These are phyloP conservation scores for Danaus melanippus DNA, from an alignment of 1,140 invertebrate species.

Conservation along the genomic window DNA sequence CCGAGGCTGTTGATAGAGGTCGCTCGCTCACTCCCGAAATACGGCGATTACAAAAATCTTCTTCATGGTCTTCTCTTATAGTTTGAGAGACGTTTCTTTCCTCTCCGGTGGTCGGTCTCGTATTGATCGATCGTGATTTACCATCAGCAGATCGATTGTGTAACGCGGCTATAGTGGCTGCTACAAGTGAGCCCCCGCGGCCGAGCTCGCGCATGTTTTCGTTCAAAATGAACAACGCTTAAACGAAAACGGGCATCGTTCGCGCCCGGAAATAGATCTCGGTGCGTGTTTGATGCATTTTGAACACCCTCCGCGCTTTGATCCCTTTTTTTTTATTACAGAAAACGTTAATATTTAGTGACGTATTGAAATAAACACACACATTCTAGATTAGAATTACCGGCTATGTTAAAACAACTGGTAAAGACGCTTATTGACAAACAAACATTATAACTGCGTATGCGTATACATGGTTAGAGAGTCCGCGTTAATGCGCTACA, in stretches of 20 bases:
- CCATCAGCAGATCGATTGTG: constrained; percentile 52
- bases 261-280: constrained; percentile 64
- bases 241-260: constrained; percentile 52
- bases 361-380: constrained; percentile 20
- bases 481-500: constrained; percentile 42
- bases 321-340: constrained; percentile 36
- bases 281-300: constrained; percentile 51
- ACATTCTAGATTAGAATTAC: constrained; percentile 23
- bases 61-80: constrained; percentile 30
- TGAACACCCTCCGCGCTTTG: constrained; percentile 48
- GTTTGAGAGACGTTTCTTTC: constrained; percentile 34
- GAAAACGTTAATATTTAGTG: constrained; percentile 26
- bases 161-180: constrained; percentile 65
- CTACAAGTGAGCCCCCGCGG: constrained; percentile 68
- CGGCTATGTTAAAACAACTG: constrained; percentile 24
- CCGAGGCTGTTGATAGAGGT: constrained; percentile 59
- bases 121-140: constrained; percentile 41
- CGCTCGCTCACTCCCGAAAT: constrained; percentile 52
- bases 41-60: constrained; percentile 33
- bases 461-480: constrained; percentile 41
- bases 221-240: constrained; percentile 59
- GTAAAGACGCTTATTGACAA: constrained; percentile 24
- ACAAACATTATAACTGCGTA: constrained; percentile 22
- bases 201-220: constrained; percentile 65
- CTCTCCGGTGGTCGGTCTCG: constrained; percentile 31